Evolutionary conservation across 2,797 vertebrate genomes (phyloP), one percentile per base, ranked within the genome.

Genomic region (Halcyon badia): DNA sequence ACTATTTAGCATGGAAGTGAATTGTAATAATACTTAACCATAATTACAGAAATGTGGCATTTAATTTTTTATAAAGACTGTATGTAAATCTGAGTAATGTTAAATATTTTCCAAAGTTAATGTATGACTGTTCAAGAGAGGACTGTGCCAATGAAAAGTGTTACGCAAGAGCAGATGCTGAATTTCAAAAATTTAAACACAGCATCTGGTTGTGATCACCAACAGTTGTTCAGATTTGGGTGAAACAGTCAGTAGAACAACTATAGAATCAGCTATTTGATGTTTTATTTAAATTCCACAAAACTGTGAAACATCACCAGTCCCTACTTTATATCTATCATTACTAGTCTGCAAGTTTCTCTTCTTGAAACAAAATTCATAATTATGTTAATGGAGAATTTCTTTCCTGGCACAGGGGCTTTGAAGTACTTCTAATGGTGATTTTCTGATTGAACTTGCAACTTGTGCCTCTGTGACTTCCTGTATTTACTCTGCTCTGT

Each of bases 381-480:
- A 75, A 77, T 90, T 91, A 91, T 81, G 57, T 7, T 92, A 95
- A 92, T 75, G 1, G 42, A 39, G 24, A 66, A 2, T 57, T 81
- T 82, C 18, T 71, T 94, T 83, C 33, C 62, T 90, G 44, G 33
- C 26, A 80, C 33, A 73, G 60, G 18, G 60, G 52, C 33, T 92
- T 92, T 58, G 48, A 94, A 94, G n/a, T 64, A 85, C n/a, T 79
- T 96, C 88, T 68, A 95, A 56, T 37, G 11, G 25, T 56, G 75
- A 65, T 86, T 96, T 96, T 91, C 42, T 91, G 83, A 85, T 85
- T 83, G 64, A 91, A 92, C 94, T 89, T 94, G n/a, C 19, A 91
- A n/a, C 80, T 91, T 77, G 28, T 75, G 44, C 35, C 26, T 52
- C 46, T 71, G 12, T 56, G 22, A 78, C 44, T 96, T 64, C 31